Percentiles rank a stretch among this genome's conserved stretches.
Conservation (phyloP, 1,140 invertebrate genomes). For the Scaptomyza pallida region DNA sequence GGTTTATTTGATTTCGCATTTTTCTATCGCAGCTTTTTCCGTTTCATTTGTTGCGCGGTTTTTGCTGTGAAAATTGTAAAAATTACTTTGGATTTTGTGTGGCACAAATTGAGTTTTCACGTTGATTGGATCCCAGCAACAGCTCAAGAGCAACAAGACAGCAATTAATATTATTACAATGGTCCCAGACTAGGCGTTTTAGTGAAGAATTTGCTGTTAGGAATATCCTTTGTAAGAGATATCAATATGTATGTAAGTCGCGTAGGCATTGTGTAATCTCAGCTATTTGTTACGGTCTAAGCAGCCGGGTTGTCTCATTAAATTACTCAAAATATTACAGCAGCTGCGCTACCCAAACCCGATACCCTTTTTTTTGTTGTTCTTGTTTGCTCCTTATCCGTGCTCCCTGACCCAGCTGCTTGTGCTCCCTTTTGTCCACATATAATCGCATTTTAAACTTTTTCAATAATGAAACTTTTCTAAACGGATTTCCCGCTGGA, state of each 20-base stretch:
- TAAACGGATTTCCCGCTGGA: slow-evolving; percentile 81
- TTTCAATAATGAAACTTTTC: slow-evolving; percentile 82
- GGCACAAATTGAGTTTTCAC: slow-evolving; percentile 67
- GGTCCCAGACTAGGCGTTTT: too few relatives aligned
- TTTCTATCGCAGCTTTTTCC: background rate
- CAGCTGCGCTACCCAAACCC: slow-evolving; percentile 37
- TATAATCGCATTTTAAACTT: slow-evolving; percentile 82
- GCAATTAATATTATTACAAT: slow-evolving; percentile 47
- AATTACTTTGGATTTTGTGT: slow-evolving; percentile 61
- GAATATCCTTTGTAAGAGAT: background rate
- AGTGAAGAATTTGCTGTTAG: too few relatives aligned
- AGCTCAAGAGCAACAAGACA: slow-evolving; percentile 6
- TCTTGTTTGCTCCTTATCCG: background rate
- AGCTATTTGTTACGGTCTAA: slow-evolving; percentile 48
- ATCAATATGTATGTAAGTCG: background rate
- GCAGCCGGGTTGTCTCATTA: slow-evolving; percentile 44
- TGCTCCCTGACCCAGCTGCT: background rate
- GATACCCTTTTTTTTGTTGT: slow-evolving; percentile 7
- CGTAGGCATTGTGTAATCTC: slow-evolving; percentile 46
- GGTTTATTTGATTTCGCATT: slow-evolving; percentile 73
- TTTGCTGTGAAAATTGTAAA: slow-evolving; percentile 40
- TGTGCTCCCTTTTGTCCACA: slow-evolving; percentile 24
- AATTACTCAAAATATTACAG: slow-evolving; percentile 49
- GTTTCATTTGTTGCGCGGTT: background rate
- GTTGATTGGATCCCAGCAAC: slow-evolving; percentile 44